Conservation (phyloP, 2,888 invertebrate genomes). For the Apotomis betuletana region DNA sequence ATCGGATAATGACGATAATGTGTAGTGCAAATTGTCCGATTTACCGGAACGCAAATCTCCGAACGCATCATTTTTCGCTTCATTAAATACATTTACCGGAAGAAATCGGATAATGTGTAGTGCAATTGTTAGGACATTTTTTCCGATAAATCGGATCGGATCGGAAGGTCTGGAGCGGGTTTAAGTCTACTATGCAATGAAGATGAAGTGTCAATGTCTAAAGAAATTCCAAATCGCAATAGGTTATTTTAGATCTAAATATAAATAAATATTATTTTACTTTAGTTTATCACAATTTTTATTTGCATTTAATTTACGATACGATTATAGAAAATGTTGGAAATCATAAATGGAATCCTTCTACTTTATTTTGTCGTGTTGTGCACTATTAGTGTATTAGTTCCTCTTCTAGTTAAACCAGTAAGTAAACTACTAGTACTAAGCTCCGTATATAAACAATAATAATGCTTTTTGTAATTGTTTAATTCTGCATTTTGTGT, state of each 20-base stretch:
- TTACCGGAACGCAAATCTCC: too few relatives aligned
- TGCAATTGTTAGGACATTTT: too few relatives aligned
- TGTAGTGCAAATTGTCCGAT: too few relatives aligned
- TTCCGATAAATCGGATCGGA: too few relatives aligned
- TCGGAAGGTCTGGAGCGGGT: too few relatives aligned
- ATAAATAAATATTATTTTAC: background rate
- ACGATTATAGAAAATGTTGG: slow-evolving; percentile 63
- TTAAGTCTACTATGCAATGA: too few relatives aligned
- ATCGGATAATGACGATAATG: too few relatives aligned
- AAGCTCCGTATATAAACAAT: background rate
- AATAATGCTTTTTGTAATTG: background rate
- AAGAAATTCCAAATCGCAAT: too few relatives aligned
- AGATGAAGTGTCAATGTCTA: too few relatives aligned
- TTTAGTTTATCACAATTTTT: background rate
- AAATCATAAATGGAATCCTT: slow-evolving; percentile 75
- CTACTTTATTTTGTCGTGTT: slow-evolving; percentile 74
- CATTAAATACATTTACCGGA: too few relatives aligned
- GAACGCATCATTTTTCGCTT: too few relatives aligned
- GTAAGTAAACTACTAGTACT: slow-evolving; percentile 61
- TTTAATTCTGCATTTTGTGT: slow-evolving; percentile 38
- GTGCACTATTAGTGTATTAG: slow-evolving; percentile 74
- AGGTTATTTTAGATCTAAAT: background rate
- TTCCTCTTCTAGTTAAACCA: slow-evolving; percentile 76
- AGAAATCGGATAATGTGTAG: too few relatives aligned
- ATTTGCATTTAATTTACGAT: background rate